Conservation (phyloP, 2,888 invertebrate species). For the Fissipunctia ypsillon region DNA sequence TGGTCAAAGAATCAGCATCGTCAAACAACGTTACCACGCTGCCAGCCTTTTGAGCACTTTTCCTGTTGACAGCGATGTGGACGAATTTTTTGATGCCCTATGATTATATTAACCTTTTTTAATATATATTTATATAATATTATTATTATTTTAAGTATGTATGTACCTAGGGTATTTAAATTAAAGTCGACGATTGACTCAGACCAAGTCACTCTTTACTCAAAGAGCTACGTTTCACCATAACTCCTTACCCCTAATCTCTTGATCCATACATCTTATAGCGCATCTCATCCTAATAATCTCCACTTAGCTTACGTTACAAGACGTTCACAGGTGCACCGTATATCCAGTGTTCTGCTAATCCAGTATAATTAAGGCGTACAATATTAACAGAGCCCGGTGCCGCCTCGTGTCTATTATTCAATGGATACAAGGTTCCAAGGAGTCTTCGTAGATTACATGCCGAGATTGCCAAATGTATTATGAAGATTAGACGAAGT, state of each 20-base stretch:
- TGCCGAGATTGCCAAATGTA: conserved; percentile 70
- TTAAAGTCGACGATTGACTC: background rate
- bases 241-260: background rate
- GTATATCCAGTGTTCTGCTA: conserved; percentile 45
- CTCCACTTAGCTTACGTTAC: conserved; percentile 57
- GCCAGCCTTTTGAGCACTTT: too few species aligned
- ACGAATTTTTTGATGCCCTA: too few species aligned
- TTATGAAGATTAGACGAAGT: conserved; percentile 59
- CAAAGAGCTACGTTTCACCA: background rate
- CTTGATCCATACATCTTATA: conserved; percentile 32
- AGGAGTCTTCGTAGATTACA: conserved; percentile 63
- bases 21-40: too few species aligned
- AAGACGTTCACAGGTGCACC: conserved; percentile 65
- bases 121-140: too few species aligned
- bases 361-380: conserved; percentile 68
- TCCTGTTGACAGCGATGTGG: too few species aligned
- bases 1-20: too few species aligned
- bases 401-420: conserved; percentile 74
- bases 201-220: background rate
- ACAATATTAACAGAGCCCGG: conserved; percentile 66
- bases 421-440: conserved; percentile 69
- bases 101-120: too few species aligned
- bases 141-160: too few species aligned
- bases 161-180: too few species aligned
- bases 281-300: conserved; percentile 42